Conservation (phyloP, 2,113 vertebrate genomes). For the Gasterosteus aculeatus region DNA sequence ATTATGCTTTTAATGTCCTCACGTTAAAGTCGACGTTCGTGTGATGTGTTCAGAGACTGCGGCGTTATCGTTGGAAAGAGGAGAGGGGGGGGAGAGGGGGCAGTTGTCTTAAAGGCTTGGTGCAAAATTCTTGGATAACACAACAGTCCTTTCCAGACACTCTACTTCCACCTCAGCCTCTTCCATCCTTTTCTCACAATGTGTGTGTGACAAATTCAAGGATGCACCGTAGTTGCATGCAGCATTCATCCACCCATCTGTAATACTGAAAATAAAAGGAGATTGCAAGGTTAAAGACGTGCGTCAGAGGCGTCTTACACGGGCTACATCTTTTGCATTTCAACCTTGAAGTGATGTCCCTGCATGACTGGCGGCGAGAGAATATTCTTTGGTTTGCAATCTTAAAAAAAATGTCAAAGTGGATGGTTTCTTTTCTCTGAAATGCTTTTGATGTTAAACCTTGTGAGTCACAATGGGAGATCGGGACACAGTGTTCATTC, state of each 20-base stretch:
- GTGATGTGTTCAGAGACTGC: conserved; percentile 22
- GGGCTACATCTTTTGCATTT: conserved; percentile 42
- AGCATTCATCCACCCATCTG: conserved; percentile 26
- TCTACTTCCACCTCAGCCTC: background rate
- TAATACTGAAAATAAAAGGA: conserved; percentile 47
- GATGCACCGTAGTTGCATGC: conserved; percentile 21
- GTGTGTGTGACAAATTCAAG: conserved; percentile 47
- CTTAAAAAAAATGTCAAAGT: conserved; percentile 43
- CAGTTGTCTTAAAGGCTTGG: conserved; percentile 9
- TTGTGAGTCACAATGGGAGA: conserved; percentile 25
- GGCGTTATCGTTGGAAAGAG: background rate
- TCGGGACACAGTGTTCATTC: conserved; percentile 29
- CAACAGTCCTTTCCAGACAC: background rate
- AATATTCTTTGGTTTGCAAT: conserved; percentile 58
- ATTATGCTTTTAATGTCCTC: conserved; percentile 31
- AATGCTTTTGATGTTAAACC: conserved; percentile 22
- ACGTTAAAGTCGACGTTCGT: conserved; percentile 32
- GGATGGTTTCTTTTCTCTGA: conserved; percentile 29
- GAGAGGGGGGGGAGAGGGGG: conserved; percentile 7
- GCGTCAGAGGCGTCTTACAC: conserved; percentile 30
- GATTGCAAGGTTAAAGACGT: conserved; percentile 57
- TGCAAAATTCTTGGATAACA: conserved; percentile 6
- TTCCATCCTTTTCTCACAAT: conserved; percentile 48
- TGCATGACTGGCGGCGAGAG: conserved; percentile 65
- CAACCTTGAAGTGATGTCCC: conserved; percentile 57